A percentile compares a stretch with the other conserved stretches of the same genome.
Conservation (phyloP, 2,888 invertebrate genomes). For the Zaprionus lineosus region DNA sequence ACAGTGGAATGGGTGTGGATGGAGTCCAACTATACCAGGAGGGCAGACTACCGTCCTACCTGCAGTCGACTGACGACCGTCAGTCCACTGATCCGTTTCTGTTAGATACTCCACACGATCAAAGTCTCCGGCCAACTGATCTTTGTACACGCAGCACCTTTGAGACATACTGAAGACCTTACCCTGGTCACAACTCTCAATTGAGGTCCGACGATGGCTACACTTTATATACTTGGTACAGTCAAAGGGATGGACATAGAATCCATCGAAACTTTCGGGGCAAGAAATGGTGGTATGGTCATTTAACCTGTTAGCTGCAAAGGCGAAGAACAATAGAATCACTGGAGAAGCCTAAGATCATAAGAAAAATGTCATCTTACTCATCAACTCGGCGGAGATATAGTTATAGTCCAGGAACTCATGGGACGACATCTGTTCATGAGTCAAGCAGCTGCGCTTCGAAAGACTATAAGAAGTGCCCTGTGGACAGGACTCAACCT, state of each 20-base stretch:
- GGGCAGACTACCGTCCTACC: conserved; percentile 81
- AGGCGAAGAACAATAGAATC: neutral
- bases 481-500: conserved; percentile 85
- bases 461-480: conserved; percentile 86
- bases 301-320: conserved; percentile 66
- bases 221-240: conserved; percentile 87
- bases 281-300: conserved; percentile 81
- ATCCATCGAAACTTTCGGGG: conserved; percentile 83
- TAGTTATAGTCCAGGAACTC: conserved; percentile 56
- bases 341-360: neutral
- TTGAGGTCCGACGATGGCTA: conserved; percentile 85
- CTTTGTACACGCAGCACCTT: conserved; percentile 85
- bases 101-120: conserved; percentile 77
- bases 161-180: conserved; percentile 85
- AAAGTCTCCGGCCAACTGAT: conserved; percentile 83
- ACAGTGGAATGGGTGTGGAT: conserved; percentile 85
- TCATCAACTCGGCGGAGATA: conserved; percentile 16
- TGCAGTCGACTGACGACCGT: neutral
- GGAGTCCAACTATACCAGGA: conserved; percentile 83
- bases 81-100: conserved; percentile 25
- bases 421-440: conserved; percentile 83
- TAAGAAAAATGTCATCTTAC: conserved; percentile 5
- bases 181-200: conserved; percentile 86
- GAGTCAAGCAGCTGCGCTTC: conserved; percentile 84
- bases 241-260: conserved; percentile 83